Base-by-base conservation (phyloP, 2,888 invertebrate genomes). In the Sesia bembeciformis region DNA sequence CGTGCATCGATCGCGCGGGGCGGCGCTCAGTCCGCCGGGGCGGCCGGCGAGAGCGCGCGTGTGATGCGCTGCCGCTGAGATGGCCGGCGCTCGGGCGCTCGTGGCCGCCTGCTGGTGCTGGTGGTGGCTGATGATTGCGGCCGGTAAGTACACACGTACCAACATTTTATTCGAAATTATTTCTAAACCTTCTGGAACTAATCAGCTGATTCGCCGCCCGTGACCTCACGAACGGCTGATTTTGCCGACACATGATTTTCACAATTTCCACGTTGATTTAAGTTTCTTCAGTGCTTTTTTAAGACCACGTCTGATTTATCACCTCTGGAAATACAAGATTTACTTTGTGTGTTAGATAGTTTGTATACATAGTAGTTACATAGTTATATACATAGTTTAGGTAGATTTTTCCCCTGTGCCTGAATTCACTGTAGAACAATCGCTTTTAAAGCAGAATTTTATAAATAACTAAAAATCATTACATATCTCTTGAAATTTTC, bases 51-150 rank as follows among this genome's bases (percentile, higher is more conserved):
- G 84, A 84, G 84, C 88, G 88, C 89, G 78, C 86, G 85, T 85
- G 72, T 83, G 80, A 90, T 90, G 90, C 89, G 90, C 84, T 81
- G 80, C 74, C 87, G 82, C 84, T 90, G 76, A 86, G 54, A 90
- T 90, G 90, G 85, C 90, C 90, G 88, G 87, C 90, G 86, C 86
- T 86, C 88, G 88, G 89, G 84, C 90, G 88, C 90, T 90, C 84
- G 83, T 84, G 76, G 82, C 84, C 88, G 87, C 80, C 82, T 85
- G 83, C 82, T 86, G 80, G 78, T 84, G 81, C 83, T 86, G 86
- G 84, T 90, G 88, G 88, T 89, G 88, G 89, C 86, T 89, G 79
- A 81, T 81, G 70, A 74, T 79, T 74, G 82, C 88, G 83, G 84
- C 87, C 88, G 90, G 90, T 90, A 71, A 89, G 89, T 89, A 81